Base-by-base conservation (phyloP, 1,140 invertebrate genomes). In the Penaeus indicus region DNA sequence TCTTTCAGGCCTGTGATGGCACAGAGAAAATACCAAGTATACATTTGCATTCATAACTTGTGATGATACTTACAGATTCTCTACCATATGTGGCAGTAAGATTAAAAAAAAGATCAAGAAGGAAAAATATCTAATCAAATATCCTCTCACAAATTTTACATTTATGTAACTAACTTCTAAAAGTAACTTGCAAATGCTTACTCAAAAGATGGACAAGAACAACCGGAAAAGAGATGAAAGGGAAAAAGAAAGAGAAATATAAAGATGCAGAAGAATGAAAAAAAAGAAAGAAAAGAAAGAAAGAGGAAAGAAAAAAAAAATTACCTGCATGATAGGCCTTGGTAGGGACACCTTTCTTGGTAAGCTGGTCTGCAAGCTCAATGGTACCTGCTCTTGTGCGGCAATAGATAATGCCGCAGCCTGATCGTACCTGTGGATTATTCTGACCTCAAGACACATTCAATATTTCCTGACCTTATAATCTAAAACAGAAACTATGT, bases 351-450 rank as follows among this genome's bases (percentile, higher is more conserved):
- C 95, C 95, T 89, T 93, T 93, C 62, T 92, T 92, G 3, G 92
- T 93, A 25, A 96, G 91, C 42, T 93, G 92, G 75, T 92, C 91
- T 0, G 95, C 95, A 38, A 97, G 92, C 84, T 95, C 94, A 88
- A 94, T 93, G 90, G 95, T 96, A 21, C 94, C 93, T 88, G 95
- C 95, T 91, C 95, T 92, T 8, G 95, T 95, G 78, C 95, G 93
- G 92, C 95, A 96, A 91, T 96, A 96, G 38, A 96, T 93, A 86
- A 96, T 96, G 27, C 95, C 95, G 93, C 96, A 97, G 91, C 95
- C 95, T 92, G 94, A 95, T 91, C 95, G 93, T 80, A 93, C 94
- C 94, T 96, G 92, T 90, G 94, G 90, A 64, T 62, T 54, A 83
- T 67, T 21, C 89, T 54, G 19, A 60, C 89, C 21, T 18, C 38